Evolutionary conservation across 2,113 vertebrate genomes (phyloP).

Genomic region (Dissostichus mawsoni): DNA sequence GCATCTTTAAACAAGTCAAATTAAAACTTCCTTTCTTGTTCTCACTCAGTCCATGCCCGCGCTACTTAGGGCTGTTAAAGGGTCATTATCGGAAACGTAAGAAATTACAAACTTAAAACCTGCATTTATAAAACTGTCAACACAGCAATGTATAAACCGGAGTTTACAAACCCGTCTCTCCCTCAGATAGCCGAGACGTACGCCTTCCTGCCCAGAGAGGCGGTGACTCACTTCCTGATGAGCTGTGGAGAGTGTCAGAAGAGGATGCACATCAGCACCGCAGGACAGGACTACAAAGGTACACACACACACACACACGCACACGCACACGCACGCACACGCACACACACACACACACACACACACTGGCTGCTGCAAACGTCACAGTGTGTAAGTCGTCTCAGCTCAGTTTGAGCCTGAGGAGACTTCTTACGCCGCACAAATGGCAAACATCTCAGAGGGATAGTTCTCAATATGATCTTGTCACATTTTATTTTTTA

Average conservation of each 20-base stretch:
- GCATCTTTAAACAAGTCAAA: too few relatives aligned
- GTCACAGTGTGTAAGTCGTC: not conserved
- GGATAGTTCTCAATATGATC: too few relatives aligned
- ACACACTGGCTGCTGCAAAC: not conserved
- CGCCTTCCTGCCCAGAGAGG: slow-evolving; percentile 95
- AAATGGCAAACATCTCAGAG: too few relatives aligned
- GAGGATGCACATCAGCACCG: slow-evolving; percentile 95
- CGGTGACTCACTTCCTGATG: slow-evolving; percentile 97
- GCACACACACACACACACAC: too few relatives aligned
- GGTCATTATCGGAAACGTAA: too few relatives aligned
- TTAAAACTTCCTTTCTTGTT: too few relatives aligned
- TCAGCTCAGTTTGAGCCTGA: not conserved
- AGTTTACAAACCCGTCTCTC: not conserved
- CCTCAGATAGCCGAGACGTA: slow-evolving; percentile 95
- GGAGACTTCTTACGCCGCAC: not conserved
- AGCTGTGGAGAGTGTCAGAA: slow-evolving; percentile 98
- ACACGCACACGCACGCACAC: too few relatives aligned
- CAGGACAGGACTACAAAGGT: slow-evolving; percentile 93
- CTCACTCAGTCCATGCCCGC: too few relatives aligned
- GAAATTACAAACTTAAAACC: too few relatives aligned
- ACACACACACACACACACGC: slow-evolving; percentile 2
- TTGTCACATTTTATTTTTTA: too few relatives aligned
- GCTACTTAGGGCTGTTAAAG: too few relatives aligned
- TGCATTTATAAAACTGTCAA: not conserved
- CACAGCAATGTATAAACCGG: not conserved